Evolutionary conservation across 2,797 vertebrate genomes (phyloP), one percentile per base, ranked within the genome.

Genomic region (Helicolenus hilgendorfi): DNA sequence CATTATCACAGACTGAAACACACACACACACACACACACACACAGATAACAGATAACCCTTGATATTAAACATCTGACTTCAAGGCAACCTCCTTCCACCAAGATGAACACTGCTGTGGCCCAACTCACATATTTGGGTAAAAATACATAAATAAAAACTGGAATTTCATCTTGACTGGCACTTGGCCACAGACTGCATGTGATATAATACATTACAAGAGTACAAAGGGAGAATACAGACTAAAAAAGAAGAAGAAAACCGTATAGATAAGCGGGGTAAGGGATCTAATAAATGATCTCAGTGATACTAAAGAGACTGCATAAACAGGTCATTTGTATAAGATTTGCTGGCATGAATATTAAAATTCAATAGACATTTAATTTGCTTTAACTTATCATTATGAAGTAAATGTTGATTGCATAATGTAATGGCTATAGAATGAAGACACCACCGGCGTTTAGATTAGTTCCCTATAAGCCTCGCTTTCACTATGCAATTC

Each of bases 1-100:
- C 85, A 94, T 92, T 94, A 93, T 84, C 68, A 38, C 79, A 91
- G 88, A 90, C 80, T 82, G 77, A 79, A 27, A 67, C 38, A 72
- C 55, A 71, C 15, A 26, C 55, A 72, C 72, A 29, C 49, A 74
- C 56, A 80, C 9, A 59, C 24, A 69, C n/a, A 33, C 60, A 36
- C 65, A 35, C 64, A 76, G 41, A 65, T 38, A 73, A 75, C 49
- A 73, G 70, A 89, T 77, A 90, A 80, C 69, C 56, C 73, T 56
- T 77, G 53, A 83, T 89, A 86, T 86, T 77, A 91, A 82, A 84
- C 77, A 86, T 84, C 53, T 84, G 68, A 89, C 89, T 88, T 71
- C 60, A 83, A 81, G 80, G 60, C 59, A 73, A 5, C 33, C 45
- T 86, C 45, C 62, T 77, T 11, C 68, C 45, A 64, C 38, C 26